Base-by-base conservation (phyloP, 2,113 vertebrate genomes). In the Leptobrachium ailaonicum region DNA sequence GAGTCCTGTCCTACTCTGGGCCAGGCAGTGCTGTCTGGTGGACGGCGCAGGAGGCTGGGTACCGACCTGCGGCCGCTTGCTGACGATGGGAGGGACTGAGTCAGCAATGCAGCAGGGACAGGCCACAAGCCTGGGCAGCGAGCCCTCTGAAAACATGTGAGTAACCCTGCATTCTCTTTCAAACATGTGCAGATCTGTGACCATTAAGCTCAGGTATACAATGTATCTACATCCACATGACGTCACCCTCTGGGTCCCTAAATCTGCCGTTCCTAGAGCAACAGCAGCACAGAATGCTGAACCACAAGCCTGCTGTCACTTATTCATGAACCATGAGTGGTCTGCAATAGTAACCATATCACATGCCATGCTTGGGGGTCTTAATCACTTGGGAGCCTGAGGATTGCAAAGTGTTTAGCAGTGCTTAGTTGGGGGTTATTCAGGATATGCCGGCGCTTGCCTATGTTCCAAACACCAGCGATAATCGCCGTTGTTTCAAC, bases 51-150 rank as follows among this genome's bases (percentile, higher is more conserved):
- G 77, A 79, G 76, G 82, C 82, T 82, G 75, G 76, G 82, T 82
- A 66, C 79, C 79, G 66, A 81, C 64, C 79, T 81, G 79, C 72
- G 75, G 71, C 78, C 84, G 80, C 88, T 1, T 11, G 85, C 83
- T 58, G 84, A 93, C 88, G 87, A 94, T 95, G 94, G 94, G 93
- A 89, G 93, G 92, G 88, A 91, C 92, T 85, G 92, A 94, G 88
- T 95, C 94, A 85, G 88, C 79, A 81, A 86, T 92, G 91, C 92
- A 95, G 83, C 89, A 93, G 85, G 92, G 93, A 89, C 88, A 92
- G 89, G 89, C 85, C 85, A 85, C 82, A 85, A 90, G 90, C 91
- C 90, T 86, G 84, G 87, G 88, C 80, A 92, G 88, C 79, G 93
- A 93, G 84, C 89, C 91, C 84, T 84, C 85, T 13, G 89, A 90